A percentile compares a stretch with the other conserved stretches of the same genome.
phyloP scores from a whole-genome alignment of 2,113 vertebrate genomes.

The Tricholaema leucomelas region DNA sequence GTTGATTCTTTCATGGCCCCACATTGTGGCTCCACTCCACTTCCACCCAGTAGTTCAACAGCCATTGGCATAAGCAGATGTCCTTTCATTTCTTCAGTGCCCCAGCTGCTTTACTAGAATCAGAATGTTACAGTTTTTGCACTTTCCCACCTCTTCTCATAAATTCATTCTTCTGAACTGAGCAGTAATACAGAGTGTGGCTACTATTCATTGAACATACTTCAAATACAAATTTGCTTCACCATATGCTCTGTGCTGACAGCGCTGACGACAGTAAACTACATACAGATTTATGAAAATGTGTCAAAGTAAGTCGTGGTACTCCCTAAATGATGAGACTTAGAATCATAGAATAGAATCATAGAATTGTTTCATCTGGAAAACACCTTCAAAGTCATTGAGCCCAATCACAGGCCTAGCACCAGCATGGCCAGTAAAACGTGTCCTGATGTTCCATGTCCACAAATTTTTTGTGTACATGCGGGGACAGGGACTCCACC shows the following conservation, averaged over 20 bases:
- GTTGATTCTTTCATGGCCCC: not conserved
- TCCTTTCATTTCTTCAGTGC: not conserved
- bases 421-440: too few relatives aligned
- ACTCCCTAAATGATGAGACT: not conserved
- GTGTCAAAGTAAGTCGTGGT: not conserved
- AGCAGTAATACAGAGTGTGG: not conserved
- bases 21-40: not conserved
- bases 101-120: not conserved
- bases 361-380: too few relatives aligned
- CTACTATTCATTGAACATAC: not conserved
- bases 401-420: too few relatives aligned
- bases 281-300: not conserved
- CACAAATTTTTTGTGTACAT: too few relatives aligned
- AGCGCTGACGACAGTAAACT: not conserved
- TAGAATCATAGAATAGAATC: too few relatives aligned
- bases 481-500: too few relatives aligned
- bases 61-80: not conserved
- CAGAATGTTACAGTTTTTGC: not conserved
- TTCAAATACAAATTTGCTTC: not conserved
- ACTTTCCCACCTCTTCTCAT: not conserved
- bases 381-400: too few relatives aligned
- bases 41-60: not conserved
- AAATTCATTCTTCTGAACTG: not conserved
- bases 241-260: rapidly evolving
- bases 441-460: too few relatives aligned